These are phyloP conservation scores for Peromyscus leucopus DNA, from an alignment of 2,113 vertebrate species.

Conservation along the genomic window DNA sequence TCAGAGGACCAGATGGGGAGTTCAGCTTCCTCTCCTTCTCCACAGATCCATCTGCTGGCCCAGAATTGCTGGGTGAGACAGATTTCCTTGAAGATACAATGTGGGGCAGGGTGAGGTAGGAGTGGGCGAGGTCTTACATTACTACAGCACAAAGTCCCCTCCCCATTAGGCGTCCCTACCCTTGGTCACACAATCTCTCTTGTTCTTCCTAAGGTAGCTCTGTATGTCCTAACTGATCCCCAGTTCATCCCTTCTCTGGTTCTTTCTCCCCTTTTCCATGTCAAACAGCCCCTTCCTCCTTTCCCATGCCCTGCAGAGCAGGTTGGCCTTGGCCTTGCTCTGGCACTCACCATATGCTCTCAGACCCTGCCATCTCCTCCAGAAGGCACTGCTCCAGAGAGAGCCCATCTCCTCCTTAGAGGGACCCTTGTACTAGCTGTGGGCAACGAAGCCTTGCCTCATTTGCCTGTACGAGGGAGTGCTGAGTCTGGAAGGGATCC, in stretches of 20 bases:
- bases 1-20: not conserved
- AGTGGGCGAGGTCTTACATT: not conserved
- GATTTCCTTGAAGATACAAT: constrained; percentile 45
- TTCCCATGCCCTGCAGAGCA: not conserved
- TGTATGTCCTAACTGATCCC: not conserved
- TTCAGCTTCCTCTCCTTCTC: constrained; percentile 45
- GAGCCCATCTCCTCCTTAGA: not conserved
- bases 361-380: not conserved
- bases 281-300: not conserved
- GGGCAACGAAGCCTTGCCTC: not conserved
- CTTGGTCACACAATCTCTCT: not conserved
- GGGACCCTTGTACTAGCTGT: not conserved
- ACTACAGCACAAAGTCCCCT: not conserved
- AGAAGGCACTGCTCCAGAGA: not conserved
- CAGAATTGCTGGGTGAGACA: constrained; percentile 19
- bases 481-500: not conserved
- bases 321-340: not conserved
- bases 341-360: not conserved
- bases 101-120: not conserved
- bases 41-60: not conserved
- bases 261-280: not conserved
- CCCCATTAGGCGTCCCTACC: not conserved
- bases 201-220: not conserved
- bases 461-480: not conserved
- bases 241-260: not conserved